Percentiles rank a stretch among this genome's conserved stretches.
These are phyloP conservation scores for Dichetophora obliterata DNA, from an alignment of 2,888 invertebrate genomes.

Conservation along the genomic window DNA sequence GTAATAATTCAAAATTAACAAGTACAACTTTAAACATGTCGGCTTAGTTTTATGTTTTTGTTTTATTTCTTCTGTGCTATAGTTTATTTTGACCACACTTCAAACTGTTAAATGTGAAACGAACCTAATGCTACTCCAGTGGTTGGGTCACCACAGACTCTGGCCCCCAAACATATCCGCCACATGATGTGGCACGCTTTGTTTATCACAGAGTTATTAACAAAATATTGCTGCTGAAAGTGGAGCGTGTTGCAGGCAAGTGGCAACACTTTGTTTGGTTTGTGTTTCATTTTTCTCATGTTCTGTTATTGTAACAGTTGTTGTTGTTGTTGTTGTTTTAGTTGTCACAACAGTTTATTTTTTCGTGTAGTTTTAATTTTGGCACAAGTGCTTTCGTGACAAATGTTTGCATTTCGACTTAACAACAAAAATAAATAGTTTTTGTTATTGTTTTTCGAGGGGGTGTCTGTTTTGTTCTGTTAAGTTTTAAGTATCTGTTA, in stretches of 20 bases:
- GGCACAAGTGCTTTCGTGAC: slow-evolving; percentile 22
- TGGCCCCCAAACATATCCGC: background rate
- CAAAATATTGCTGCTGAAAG: background rate
- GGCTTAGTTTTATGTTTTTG: no score
- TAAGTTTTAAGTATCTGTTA: background rate
- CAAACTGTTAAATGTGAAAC: no score
- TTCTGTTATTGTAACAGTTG: slow-evolving; percentile 2
- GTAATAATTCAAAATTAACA: slow-evolving; percentile 4
- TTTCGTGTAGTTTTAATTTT: background rate
- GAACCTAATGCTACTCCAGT: no score
- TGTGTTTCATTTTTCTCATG: background rate
- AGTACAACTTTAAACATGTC: no score
- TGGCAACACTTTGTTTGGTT: background rate
- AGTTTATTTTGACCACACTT: no score
- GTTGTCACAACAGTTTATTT: background rate
- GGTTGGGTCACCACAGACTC: background rate
- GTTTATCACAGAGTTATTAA: background rate
- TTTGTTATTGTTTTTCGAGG: background rate
- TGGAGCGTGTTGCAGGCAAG: background rate
- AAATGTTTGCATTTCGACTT: slow-evolving; percentile 24
- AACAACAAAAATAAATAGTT: slow-evolving; percentile 11
- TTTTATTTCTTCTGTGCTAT: no score
- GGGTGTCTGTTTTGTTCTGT: background rate
- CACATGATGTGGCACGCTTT: background rate
- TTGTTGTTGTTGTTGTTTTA: background rate